phyloP scores from a whole-genome alignment of 2,888 invertebrate species.

The Platerodrilus igneus region DNA sequence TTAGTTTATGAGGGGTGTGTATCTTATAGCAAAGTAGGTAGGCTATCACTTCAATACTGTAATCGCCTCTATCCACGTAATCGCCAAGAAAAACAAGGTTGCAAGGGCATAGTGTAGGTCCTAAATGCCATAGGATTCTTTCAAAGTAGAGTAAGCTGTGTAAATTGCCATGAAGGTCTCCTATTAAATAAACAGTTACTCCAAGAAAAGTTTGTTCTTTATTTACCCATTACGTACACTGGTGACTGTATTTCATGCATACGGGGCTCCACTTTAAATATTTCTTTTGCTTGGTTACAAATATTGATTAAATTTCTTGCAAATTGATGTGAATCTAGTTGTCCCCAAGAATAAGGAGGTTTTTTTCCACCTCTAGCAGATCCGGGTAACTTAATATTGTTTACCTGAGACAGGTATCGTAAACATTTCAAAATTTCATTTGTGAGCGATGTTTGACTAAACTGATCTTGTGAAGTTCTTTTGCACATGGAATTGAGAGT shows the following conservation, averaged over 20 bases:
- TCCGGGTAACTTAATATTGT: constrained; percentile 23
- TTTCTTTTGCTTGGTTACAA: constrained; percentile 49
- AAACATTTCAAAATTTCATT: constrained; percentile 56
- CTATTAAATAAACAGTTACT: constrained; percentile 41
- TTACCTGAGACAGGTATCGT: constrained; percentile 48
- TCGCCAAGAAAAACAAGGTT: constrained; percentile 69
- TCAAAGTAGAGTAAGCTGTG: constrained; percentile 65
- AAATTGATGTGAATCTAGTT: constrained; percentile 40
- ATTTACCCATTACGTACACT: constrained; percentile 54
- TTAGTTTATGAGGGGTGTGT: constrained; percentile 60
- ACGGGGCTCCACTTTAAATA: constrained; percentile 52
- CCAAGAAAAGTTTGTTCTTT: background rate
- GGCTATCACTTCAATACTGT: constrained; percentile 64
- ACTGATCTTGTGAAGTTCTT: constrained; percentile 49
- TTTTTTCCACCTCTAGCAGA: constrained; percentile 19
- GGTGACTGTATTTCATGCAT: constrained; percentile 54
- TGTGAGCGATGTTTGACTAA: constrained; percentile 52
- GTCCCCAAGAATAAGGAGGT: constrained; percentile 39
- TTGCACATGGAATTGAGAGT: constrained; percentile 31
- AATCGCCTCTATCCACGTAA: constrained; percentile 69
- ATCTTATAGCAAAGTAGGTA: constrained; percentile 69
- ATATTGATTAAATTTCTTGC: constrained; percentile 52
- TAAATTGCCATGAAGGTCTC: constrained; percentile 73
- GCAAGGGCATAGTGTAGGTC: constrained; percentile 60
- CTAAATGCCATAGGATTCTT: constrained; percentile 64